Base-by-base conservation (phyloP, 2,888 invertebrate species). In the Polyommatus iphigenia region DNA sequence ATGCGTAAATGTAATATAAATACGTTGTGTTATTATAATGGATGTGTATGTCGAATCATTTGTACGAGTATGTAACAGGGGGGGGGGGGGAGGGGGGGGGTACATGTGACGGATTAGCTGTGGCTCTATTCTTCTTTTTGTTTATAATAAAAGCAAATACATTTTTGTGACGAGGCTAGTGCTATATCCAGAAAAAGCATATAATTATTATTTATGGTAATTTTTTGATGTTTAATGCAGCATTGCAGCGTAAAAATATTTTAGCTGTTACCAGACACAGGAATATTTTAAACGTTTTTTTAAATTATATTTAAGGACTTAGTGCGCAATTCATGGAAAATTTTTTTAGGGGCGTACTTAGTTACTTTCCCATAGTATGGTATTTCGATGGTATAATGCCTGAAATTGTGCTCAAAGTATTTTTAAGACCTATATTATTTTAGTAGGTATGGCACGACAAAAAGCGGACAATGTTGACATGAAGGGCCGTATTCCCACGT, bases 401-500 rank as follows among this genome's bases (percentile, higher is more conserved):
- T 54, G 13, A 54, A 54, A 54, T 54, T 54, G 18, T 54, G 67
- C 29, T 72, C 41, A 41, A 72, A 72, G 20, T 20, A 72, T 72
- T 41, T 36, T 32, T n/a, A 41, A 72, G 72, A 10, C 72, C 71
- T 71, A 32, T 71, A 71, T 79, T 81, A 82, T 62, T 76, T 46
- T 46, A 81, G 81, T 79, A 81, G 81, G 81, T 80, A 78, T 77
- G 78, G 79, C 79, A 82, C 82, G 82, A 84, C 84, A 88, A 88
- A 88, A 87, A 88, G 82, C 80, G 79, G 81, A 87, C 87, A 87
- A 87, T 87, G 85, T 84, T 85, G 87, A 86, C 88, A 86, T 84
- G 85, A 81, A 80, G 81, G 85, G 82, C 85, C 83, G 86, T 89
- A 91, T 92, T 92, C 92, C 91, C 92, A 92, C 92, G 90, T 90